phyloP scores from a whole-genome alignment of 2,888 invertebrate genomes.

The Phengaris arion region DNA sequence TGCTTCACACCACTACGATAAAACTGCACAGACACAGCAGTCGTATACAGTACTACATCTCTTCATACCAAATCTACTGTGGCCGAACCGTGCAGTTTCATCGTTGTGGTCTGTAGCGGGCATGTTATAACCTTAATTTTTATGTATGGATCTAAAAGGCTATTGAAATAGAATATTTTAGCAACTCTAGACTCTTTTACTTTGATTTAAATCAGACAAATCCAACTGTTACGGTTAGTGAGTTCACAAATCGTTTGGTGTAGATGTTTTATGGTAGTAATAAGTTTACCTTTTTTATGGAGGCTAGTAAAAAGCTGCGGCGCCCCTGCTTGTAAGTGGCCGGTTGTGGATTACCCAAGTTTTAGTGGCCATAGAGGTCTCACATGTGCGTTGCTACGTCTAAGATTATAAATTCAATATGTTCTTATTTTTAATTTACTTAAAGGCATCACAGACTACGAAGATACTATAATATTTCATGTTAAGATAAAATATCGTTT shows the following conservation, averaged over 20 bases:
- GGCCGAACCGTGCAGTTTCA: no score
- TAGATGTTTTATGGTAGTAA: conserved; percentile 37
- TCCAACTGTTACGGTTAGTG: background rate
- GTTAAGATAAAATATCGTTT: no score
- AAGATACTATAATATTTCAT: no score
- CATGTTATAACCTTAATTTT: no score
- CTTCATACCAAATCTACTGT: no score
- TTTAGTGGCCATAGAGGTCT: background rate
- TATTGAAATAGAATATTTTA: background rate
- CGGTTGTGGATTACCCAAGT: conserved; percentile 6
- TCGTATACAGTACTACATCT: no score
- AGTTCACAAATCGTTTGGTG: conserved; percentile 13
- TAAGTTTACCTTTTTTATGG: conserved; percentile 21
- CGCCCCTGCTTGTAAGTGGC: conserved; percentile 3
- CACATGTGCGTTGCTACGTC: background rate
- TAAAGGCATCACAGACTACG: no score
- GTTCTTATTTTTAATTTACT: no score
- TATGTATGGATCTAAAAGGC: no score
- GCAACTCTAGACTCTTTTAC: background rate
- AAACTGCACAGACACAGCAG: background rate
- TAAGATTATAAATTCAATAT: background rate
- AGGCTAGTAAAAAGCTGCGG: conserved; percentile 7
- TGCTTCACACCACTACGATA: background rate
- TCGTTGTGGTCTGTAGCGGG: no score
- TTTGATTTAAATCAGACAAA: background rate